A percentile compares a stretch with the other conserved stretches of the same genome.
Evolutionary conservation across 1,140 invertebrate genomes (phyloP).

Genomic region (Ericerus pela): DNA sequence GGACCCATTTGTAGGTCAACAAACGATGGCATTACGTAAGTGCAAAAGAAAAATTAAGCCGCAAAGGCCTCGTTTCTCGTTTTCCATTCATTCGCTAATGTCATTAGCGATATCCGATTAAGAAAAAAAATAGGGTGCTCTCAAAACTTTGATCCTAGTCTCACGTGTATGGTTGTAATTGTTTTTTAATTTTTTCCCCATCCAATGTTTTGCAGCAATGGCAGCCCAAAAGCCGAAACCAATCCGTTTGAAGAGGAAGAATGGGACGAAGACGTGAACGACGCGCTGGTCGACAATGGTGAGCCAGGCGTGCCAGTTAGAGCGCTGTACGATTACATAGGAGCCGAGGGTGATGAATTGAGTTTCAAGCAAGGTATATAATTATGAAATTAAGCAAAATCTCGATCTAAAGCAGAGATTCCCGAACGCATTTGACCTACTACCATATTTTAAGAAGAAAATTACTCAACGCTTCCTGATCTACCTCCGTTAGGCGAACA

Average conservation of each 20-base stretch:
- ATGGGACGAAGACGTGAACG: conserved; percentile 63
- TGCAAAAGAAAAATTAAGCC: not conserved
- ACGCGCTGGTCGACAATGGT: conserved; percentile 74
- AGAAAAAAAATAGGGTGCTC: too few species aligned
- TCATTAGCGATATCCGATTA: too few species aligned
- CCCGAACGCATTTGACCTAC: too few species aligned
- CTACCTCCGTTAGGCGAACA: too few species aligned
- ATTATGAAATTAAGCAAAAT: not conserved
- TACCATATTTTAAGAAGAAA: too few species aligned
- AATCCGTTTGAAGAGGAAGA: conserved; percentile 72
- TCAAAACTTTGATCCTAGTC: too few species aligned
- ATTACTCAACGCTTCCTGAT: too few species aligned
- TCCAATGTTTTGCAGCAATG: conserved; percentile 34
- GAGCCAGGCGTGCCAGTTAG: conserved; percentile 84
- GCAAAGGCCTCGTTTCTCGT: not conserved
- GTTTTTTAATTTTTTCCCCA: conserved; percentile 17
- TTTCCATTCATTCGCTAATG: not conserved
- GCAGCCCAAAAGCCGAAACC: conserved; percentile 35
- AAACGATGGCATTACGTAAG: not conserved
- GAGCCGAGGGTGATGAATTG: conserved; percentile 90
- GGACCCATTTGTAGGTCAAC: not conserved
- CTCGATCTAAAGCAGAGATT: too few species aligned
- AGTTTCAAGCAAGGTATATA: conserved; percentile 80
- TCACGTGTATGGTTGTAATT: conserved; percentile 3
- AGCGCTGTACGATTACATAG: conserved; percentile 91